phyloP scores from a whole-genome alignment of 2,888 invertebrate species.

The Pseudanteris insignis region DNA sequence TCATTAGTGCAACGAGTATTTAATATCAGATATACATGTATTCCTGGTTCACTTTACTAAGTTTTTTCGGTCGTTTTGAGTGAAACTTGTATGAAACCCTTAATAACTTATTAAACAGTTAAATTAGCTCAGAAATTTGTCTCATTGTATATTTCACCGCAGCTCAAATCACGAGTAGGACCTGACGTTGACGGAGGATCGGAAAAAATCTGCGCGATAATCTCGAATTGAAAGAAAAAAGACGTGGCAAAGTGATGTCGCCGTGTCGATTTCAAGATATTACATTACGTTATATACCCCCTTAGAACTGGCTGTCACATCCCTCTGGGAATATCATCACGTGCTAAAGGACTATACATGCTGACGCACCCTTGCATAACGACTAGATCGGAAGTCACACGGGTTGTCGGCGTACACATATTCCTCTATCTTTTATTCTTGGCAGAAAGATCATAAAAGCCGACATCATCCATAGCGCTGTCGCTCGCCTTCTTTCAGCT shows the following conservation, averaged over 20 bases:
- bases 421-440: constrained; percentile 45
- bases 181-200: background rate
- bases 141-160: too few species aligned
- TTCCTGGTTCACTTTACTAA: too few species aligned
- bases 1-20: too few species aligned
- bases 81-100: too few species aligned
- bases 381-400: constrained; percentile 44
- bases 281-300: constrained; percentile 42
- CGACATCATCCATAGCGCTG: constrained; percentile 51
- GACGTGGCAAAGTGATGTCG: constrained; percentile 51
- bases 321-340: constrained; percentile 50
- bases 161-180: too few species aligned
- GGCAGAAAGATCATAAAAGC: constrained; percentile 50
- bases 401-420: constrained; percentile 43
- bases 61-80: too few species aligned
- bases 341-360: constrained; percentile 44
- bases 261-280: constrained; percentile 53
- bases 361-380: constrained; percentile 43
- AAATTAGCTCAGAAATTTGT: background rate
- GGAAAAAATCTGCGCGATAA: constrained; percentile 16
- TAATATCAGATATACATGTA: too few species aligned
- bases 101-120: too few species aligned
- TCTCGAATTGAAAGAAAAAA: constrained; percentile 18
- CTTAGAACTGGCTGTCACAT: constrained; percentile 47
- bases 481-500: too few species aligned